Conservation (phyloP, 2,888 invertebrate genomes). For the Platycheirus albimanus region DNA sequence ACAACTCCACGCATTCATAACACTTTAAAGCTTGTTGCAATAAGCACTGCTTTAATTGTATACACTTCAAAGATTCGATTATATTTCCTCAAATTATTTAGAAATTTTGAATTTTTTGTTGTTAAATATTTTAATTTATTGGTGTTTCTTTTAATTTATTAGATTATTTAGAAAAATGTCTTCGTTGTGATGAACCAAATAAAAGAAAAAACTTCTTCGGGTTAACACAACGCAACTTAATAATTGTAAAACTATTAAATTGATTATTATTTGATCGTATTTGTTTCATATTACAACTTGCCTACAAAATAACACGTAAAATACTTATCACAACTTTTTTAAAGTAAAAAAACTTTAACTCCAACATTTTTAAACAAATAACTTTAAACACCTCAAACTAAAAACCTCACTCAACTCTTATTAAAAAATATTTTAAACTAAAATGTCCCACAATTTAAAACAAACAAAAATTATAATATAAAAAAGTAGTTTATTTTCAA, state of each 20-base stretch:
- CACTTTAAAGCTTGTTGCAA: too few species aligned
- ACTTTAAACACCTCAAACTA: background rate
- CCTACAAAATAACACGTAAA: constrained; percentile 18
- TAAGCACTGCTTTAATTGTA: too few species aligned
- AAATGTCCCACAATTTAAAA: background rate
- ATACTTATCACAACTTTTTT: background rate
- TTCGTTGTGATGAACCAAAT: constrained; percentile 14
- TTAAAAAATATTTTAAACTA: background rate
- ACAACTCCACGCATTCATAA: too few species aligned
- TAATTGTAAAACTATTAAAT: constrained; percentile 77
- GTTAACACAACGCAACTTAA: constrained; percentile 67
- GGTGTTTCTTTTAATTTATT: background rate
- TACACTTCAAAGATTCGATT: too few species aligned
- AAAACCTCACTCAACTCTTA: background rate
- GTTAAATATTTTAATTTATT: background rate
- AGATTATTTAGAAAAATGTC: background rate
- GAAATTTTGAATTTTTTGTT: too few species aligned
- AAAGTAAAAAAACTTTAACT: constrained; percentile 5
- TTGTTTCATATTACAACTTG: constrained; percentile 80
- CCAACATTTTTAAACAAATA: constrained; percentile 44
- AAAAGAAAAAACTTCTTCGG: constrained; percentile 10
- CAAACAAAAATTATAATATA: constrained; percentile 15
- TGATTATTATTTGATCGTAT: constrained; percentile 83
- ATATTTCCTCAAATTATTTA: too few species aligned
- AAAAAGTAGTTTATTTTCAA: constrained; percentile 23